Conservation (phyloP, 2,797 vertebrate species). For the Loriculus beryllinus region DNA sequence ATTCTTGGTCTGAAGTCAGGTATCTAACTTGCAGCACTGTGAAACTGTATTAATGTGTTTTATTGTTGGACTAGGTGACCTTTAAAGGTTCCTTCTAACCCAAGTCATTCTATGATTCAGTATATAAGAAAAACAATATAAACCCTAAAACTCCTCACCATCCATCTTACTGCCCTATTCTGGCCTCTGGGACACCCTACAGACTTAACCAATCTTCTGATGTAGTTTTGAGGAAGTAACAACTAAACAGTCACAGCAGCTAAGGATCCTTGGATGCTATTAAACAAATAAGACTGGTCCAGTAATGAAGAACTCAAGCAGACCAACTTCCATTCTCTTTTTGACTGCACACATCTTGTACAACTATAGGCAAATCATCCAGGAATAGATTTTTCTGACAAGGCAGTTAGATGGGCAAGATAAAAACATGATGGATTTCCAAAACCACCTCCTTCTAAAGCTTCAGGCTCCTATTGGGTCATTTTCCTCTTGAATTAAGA, state of each 20-base stretch:
- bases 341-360: neutral
- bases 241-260: neutral
- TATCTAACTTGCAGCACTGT: neutral
- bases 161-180: neutral
- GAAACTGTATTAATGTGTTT: neutral
- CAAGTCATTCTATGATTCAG: neutral
- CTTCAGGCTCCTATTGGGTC: neutral
- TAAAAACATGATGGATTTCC: neutral
- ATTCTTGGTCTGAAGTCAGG: neutral
- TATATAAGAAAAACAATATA: neutral
- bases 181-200: neutral
- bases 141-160: neutral
- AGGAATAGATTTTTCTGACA: neutral
- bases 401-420: neutral
- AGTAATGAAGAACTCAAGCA: neutral
- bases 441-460: neutral
- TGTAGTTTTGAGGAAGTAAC: neutral
- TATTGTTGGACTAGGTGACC: neutral
- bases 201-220: neutral
- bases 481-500: neutral
- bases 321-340: neutral
- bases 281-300: neutral
- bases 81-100: neutral
- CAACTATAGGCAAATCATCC: neutral
- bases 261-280: neutral